Conservation (phyloP, 1,140 invertebrate genomes). For the Polypedilum vanderplanki region DNA sequence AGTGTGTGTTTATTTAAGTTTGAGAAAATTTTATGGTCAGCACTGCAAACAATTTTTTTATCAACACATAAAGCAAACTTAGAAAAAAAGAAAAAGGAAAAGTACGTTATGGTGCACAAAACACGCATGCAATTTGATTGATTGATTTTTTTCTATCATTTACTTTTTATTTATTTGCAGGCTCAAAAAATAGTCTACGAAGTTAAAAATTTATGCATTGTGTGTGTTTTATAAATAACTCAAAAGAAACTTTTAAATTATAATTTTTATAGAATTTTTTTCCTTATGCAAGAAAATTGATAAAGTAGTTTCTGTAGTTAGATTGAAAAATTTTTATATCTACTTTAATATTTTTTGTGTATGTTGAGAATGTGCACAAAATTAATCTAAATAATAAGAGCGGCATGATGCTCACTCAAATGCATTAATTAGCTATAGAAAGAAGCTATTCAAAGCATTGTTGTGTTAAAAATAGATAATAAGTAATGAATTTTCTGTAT, state of each 20-base stretch:
- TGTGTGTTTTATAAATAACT: background rate
- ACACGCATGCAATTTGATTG: background rate
- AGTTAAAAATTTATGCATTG: constrained; percentile 24
- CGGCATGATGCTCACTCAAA: background rate
- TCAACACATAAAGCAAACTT: background rate
- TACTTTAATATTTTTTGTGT: background rate
- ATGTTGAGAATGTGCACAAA: background rate
- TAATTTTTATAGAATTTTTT: constrained; percentile 14
- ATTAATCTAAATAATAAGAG: background rate
- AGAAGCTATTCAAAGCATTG: background rate
- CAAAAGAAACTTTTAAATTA: background rate
- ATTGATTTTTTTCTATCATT: constrained; percentile 10
- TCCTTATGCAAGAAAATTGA: background rate
- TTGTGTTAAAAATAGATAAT: constrained; percentile 15
- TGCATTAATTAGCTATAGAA: background rate
- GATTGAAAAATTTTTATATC: background rate
- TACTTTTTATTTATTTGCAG: constrained; percentile 8
- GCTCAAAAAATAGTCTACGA: constrained; percentile 22
- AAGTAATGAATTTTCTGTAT: background rate
- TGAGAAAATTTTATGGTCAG: background rate
- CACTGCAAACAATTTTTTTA: background rate
- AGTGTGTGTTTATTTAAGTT: background rate
- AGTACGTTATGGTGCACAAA: background rate
- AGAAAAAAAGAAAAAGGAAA: constrained; percentile 11
- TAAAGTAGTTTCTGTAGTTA: background rate